Base-by-base conservation (phyloP, 2,113 vertebrate genomes). In the Gadus chalcogrammus region DNA sequence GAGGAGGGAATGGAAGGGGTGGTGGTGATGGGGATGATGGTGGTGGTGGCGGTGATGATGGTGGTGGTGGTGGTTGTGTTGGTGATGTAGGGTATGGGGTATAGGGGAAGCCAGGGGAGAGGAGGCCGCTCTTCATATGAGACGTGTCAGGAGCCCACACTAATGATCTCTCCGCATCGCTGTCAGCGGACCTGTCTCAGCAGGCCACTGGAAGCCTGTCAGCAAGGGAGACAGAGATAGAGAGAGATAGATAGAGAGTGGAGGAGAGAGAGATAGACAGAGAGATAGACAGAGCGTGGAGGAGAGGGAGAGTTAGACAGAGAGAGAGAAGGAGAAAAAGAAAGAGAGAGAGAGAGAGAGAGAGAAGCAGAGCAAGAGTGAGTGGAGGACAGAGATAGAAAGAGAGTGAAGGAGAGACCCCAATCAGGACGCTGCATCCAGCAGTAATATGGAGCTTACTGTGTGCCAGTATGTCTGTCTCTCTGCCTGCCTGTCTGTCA, bases 161-260 rank as follows among this genome's bases (percentile, higher is more conserved):
- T 88, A 90, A 90, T 87, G 87, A 88, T 84, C 71, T 75, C 82
- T 78, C 76, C 67, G 77, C 67, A 72, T 79, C 75, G 79, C 77
- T 73, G 85, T 86, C 84, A 85, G 81, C 31, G 2, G 73, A 60
- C 68, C 79, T 70, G 80, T 84, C 77, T 79, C 82, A 77, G 80
- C 81, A 78, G 78, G 82, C 77, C 18, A 16, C 12, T 13, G 53
- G 53, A 55, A 55, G 53, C 53, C 12, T 16, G 53, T 35, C 31
- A 35, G 31, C 31, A 75, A 48, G 42, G 12, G 42, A 48, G 42
- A 48, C 42, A 12, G 42, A 48, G 42, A 48, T 9, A 48, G 42
- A 48, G 38, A 42, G 42, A 48, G 42, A 48, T 9, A 48, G 42
- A 48, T 2, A 48, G 42, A 48, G 6, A 48, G 12, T 9, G 12